phyloP scores from a whole-genome alignment of 2,113 vertebrate genomes.

The Podilymbus podiceps region DNA sequence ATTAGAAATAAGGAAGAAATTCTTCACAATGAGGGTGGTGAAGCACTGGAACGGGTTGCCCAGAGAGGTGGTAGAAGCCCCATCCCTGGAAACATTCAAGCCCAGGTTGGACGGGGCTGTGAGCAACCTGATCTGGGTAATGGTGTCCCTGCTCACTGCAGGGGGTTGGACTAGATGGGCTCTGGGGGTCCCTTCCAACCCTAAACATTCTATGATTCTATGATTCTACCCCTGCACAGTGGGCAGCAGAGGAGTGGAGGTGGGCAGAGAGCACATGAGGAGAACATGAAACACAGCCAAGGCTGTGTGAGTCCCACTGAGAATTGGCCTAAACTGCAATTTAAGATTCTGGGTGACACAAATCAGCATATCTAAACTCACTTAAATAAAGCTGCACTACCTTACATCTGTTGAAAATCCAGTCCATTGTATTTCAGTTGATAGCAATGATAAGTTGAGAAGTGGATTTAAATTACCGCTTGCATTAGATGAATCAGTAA shows the following conservation, averaged over 20 bases:
- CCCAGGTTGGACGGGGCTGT: too few species aligned
- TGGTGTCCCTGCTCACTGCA: too few species aligned
- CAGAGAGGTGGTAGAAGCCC: too few species aligned
- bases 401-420: not conserved
- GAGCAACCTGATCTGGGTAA: too few species aligned
- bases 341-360: not conserved
- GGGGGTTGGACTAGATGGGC: too few species aligned
- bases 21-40: too few species aligned
- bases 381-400: not conserved
- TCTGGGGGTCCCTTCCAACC: too few species aligned
- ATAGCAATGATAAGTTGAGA: not conserved
- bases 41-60: too few species aligned
- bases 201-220: too few species aligned
- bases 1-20: too few species aligned
- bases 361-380: not conserved
- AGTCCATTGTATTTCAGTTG: not conserved
- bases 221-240: not conserved
- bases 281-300: not conserved
- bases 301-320: rapidly evolving
- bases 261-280: not conserved
- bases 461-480: not conserved
- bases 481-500: not conserved
- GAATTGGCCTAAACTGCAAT: not conserved
- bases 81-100: too few species aligned
- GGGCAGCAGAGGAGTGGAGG: not conserved